Conservation (phyloP, 2,797 vertebrate genomes). For the Poecilia velifera region DNA sequence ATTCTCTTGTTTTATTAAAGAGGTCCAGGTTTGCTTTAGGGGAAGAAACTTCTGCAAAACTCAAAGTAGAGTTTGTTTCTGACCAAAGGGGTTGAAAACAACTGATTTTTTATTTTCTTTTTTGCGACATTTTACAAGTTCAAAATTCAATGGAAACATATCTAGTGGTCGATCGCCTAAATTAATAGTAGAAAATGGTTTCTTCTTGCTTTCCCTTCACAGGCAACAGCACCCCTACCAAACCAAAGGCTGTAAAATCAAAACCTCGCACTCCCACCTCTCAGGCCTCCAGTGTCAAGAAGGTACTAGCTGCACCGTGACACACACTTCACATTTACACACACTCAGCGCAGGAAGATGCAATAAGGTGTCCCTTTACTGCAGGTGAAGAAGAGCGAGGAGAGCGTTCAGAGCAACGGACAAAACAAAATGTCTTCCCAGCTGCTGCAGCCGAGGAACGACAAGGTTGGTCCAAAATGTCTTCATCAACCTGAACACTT, state of each 20-base stretch:
- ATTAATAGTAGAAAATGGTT: not conserved
- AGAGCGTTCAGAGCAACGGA: slow-evolving; percentile 73
- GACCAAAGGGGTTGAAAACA: not conserved
- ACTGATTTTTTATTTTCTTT: too few relatives aligned
- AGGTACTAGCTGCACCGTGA: slow-evolving; percentile 56
- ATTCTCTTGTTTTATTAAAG: not conserved
- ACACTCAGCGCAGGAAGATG: not conserved
- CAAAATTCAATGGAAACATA: not conserved
- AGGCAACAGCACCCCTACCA: slow-evolving; percentile 67
- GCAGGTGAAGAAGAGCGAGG: slow-evolving; percentile 75
- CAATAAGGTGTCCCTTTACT: not conserved
- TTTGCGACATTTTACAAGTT: too few relatives aligned
- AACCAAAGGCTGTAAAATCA: slow-evolving; percentile 68
- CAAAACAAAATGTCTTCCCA: slow-evolving; percentile 60
- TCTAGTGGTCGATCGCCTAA: not conserved
- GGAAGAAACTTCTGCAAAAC: not conserved
- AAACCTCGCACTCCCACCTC: slow-evolving; percentile 59
- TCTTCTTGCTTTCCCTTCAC: slow-evolving; percentile 3
- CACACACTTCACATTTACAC: not conserved
- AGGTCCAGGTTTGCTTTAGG: not conserved
- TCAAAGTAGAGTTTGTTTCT: not conserved
- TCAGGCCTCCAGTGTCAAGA: slow-evolving; percentile 69
- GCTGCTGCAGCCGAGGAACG: slow-evolving; percentile 56
- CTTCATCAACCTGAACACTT: not conserved
- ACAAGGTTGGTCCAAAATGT: slow-evolving; percentile 71